Evolutionary conservation across 2,888 invertebrate genomes (phyloP), one percentile per base, ranked within the genome.

Genomic region (Synergus itoensis): DNA sequence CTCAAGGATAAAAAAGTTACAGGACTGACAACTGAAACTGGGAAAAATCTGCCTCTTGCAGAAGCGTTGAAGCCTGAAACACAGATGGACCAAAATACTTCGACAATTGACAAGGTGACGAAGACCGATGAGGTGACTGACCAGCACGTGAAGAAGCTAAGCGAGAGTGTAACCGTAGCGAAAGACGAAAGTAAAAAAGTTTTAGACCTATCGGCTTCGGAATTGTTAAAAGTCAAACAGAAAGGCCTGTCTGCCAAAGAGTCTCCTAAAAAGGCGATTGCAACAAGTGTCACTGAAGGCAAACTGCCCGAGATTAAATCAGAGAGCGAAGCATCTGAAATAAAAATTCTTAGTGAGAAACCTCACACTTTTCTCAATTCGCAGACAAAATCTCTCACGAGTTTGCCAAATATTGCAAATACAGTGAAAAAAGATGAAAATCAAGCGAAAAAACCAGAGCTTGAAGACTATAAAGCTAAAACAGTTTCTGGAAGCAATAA

Each of bases 61-160:
- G 60, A 76, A 8, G 18, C 64, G 12, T 12, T 16, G 53, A 60
- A 28, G 45, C n/a, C n/a, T 65, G 76, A 69, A 36, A 18, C 48
- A n/a, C 53, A 65, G 57, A 18, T 63, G 53, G 36, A 78, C 48
- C 16, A 53, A 65, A 45, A 41, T 62, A 45, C 28, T 11, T n/a
- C 21, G 11, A 28, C 77, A 77, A 65, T 16, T 28, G 40, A 0
- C 36, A 77, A 77, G 63, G 41, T 79, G 45, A 67, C 14, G 69
- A 79, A 65, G 48, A 62, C n/a, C 11, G 12, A 43, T 40, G 21
- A 57, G 57, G 64, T 18, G 57, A 60, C 45, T 36, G 60, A n/a
- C 41, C 69, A 16, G 16, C 16, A 18, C 60, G 77, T 21, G 60
- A 62, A 69, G 36, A 81, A 78, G 63, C 64, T 57, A 48, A 75